Evolutionary conservation across 2,888 invertebrate genomes (phyloP), one percentile per base, ranked within the genome.

Genomic region (Pheosia tremula): DNA sequence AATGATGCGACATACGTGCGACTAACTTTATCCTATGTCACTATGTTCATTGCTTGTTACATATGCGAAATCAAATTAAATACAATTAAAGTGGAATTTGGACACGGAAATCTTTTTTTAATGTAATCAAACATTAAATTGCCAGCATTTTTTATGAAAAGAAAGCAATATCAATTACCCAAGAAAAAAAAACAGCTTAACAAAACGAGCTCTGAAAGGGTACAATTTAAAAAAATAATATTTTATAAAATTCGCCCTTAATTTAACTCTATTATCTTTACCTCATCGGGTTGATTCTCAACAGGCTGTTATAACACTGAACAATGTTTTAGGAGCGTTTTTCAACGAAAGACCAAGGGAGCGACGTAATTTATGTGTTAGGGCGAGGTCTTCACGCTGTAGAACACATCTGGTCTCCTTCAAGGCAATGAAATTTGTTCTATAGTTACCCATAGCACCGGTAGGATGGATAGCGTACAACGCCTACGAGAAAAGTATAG

Each of bases 341-440:
- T 73, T 77, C 76, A 79, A 80, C 79, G 77, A 69, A 70, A 78
- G 75, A 84, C 84, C 83, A 81, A 85, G 87, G 88, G 85, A 78
- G 76, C 79, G 84, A 84, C 84, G 81, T 89, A 89, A 89, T 88
- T 90, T 88, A 88, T 84, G 81, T 83, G 81, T 66, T 79, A 74
- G 81, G 76, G 73, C 68, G 77, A 75, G 69, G 66, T 67, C 68
- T 68, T 74, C 69, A 75, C 75, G 78, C 77, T 78, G 78, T 75
- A 67, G 76, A 74, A 68, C 82, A 80, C 88, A 88, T 87, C 88
- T 88, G 88, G 80, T 78, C 79, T 81, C 78, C 82, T 84, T 85
- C 83, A 83, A 78, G 74, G 71, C 69, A 75, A 69, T 67, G 60
- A 64, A 74, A 72, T 71, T 71, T 72, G 69, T 67, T 59, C 66